Conservation (phyloP, 2,797 vertebrate genomes). For the Borostomias antarcticus region DNA sequence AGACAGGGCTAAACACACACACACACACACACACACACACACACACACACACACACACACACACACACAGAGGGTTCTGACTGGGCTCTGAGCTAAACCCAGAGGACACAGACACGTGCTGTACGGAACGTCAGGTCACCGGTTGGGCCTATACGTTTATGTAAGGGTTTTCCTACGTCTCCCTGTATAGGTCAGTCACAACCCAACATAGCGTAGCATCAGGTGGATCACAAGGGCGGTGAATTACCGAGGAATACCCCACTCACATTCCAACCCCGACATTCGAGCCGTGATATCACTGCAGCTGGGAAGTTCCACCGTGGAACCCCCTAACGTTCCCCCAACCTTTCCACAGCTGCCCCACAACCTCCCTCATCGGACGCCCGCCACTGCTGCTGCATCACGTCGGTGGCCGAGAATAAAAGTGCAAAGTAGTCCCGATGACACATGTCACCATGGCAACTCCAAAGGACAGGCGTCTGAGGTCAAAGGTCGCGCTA, state of each 20-base stretch:
- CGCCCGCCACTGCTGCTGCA: conserved; percentile 26
- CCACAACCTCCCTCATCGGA: neutral
- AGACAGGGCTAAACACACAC: neutral
- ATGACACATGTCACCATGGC: conserved; percentile 63
- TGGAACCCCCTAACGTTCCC: conserved; percentile 63
- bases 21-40: conserved; percentile 3
- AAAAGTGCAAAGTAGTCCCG: conserved; percentile 44
- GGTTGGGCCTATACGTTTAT: conserved; percentile 36
- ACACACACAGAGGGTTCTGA: neutral
- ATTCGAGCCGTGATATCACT: conserved; percentile 53
- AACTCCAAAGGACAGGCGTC: conserved; percentile 54
- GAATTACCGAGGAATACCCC: conserved; percentile 36
- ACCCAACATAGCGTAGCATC: too few relatives aligned
- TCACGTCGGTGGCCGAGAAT: conserved; percentile 61
- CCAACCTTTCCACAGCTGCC: conserved; percentile 42
- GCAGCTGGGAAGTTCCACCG: conserved; percentile 44
- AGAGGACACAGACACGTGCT: conserved; percentile 3
- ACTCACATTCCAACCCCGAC: conserved; percentile 63
- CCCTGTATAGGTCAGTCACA: conserved; percentile 25
- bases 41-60: neutral
- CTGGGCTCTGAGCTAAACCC: neutral
- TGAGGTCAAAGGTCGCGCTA: conserved; percentile 56
- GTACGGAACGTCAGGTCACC: conserved; percentile 25
- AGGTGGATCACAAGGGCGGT: conserved; percentile 19
- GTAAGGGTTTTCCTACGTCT: conserved; percentile 59